Evolutionary conservation across 1,140 invertebrate genomes (phyloP).

Genomic region (Drosophila asahinai): DNA sequence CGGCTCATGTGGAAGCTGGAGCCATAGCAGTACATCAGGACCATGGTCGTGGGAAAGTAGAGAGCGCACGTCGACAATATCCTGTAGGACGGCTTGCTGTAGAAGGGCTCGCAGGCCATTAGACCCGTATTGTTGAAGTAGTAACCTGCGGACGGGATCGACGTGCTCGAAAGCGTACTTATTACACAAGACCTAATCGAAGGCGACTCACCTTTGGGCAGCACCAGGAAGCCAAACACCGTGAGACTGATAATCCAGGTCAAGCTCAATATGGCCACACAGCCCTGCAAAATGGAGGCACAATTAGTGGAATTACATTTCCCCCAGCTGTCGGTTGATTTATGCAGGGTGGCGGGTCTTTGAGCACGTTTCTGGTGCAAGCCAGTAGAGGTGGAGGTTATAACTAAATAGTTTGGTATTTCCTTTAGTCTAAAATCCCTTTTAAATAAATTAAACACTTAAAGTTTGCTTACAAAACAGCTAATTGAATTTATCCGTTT

Average conservation of each 20-base stretch:
- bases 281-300: constrained; percentile 87
- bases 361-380: constrained; percentile 33
- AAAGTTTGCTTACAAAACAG: background rate
- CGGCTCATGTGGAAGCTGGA: constrained; percentile 95
- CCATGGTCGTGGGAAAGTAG: constrained; percentile 95
- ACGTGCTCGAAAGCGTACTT: constrained; percentile 18
- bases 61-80: constrained; percentile 93
- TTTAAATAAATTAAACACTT: background rate
- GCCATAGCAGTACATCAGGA: constrained; percentile 95
- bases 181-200: constrained; percentile 15
- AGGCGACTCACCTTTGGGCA: constrained; percentile 88
- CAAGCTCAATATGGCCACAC: constrained; percentile 92
- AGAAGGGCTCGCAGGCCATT: constrained; percentile 94
- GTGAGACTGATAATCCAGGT: constrained; percentile 93
- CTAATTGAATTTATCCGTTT: constrained; percentile 10
- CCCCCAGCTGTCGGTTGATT: constrained; percentile 50
- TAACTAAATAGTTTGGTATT: too few relatives aligned
- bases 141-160: constrained; percentile 86
- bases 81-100: constrained; percentile 90
- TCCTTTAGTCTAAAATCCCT: background rate
- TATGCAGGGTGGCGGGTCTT: constrained; percentile 16
- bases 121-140: constrained; percentile 94
- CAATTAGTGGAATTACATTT: constrained; percentile 26
- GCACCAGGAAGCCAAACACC: constrained; percentile 91
- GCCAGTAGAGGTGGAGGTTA: too few relatives aligned